phyloP scores from a whole-genome alignment of 2,888 invertebrate genomes.

The Gastracanthus pulcherrimus region DNA sequence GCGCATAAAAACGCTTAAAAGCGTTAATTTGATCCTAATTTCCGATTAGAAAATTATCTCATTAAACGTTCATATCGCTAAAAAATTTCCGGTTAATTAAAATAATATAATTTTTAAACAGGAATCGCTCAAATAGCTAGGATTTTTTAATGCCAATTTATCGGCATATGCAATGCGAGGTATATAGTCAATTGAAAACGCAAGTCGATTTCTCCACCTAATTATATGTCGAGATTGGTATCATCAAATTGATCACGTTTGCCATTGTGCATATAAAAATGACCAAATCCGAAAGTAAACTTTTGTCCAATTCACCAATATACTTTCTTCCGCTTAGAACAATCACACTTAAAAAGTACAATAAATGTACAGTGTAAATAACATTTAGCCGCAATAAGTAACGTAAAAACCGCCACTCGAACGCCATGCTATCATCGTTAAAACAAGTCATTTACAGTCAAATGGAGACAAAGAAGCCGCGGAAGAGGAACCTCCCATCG shows the following conservation, averaged over 20 bases:
- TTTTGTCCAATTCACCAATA: background rate
- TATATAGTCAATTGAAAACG: background rate
- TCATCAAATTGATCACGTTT: background rate
- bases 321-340: background rate
- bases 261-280: constrained; percentile 1
- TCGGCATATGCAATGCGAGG: constrained; percentile 7
- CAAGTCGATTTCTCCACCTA: constrained; percentile 23
- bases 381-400: background rate
- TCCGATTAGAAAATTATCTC: constrained; percentile 10
- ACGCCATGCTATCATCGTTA: background rate
- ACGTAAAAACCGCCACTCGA: background rate
- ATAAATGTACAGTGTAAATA: background rate
- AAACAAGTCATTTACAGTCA: background rate
- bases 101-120: background rate
- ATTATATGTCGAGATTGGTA: background rate
- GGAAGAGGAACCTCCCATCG: background rate
- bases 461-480: background rate
- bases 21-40: background rate
- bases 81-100: background rate
- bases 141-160: too few species aligned
- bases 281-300: background rate
- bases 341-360: background rate
- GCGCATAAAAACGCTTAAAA: too few species aligned
- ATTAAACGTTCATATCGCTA: background rate
- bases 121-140: too few species aligned